Conservation (phyloP, 2,113 vertebrate species). For the Leptodactylus fuscus region DNA sequence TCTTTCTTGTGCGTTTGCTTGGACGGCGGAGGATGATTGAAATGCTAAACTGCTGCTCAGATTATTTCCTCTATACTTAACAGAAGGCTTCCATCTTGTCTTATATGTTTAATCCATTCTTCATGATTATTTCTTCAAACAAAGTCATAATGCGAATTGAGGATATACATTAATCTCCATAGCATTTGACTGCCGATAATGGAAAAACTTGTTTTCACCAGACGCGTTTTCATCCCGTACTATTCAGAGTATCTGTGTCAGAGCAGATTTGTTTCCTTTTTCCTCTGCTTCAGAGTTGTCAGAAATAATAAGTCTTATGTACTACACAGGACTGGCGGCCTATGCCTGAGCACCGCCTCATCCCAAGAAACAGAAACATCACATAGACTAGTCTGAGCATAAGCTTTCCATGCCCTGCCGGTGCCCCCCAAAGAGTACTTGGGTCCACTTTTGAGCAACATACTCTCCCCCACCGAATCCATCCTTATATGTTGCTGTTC, state of each 20-base stretch:
- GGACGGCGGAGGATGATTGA: neutral
- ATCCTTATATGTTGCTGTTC: too few relatives aligned
- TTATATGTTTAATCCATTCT: conserved; percentile 1
- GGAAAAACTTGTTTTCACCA: neutral
- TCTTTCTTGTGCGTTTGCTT: neutral
- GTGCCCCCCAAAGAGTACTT: too few relatives aligned
- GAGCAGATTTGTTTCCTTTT: neutral
- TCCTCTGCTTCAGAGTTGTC: neutral
- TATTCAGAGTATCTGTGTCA: neutral
- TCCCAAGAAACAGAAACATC: too few relatives aligned
- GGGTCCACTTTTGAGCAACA: too few relatives aligned
- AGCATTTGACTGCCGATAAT: neutral
- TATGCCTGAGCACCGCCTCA: too few relatives aligned
- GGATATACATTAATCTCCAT: neutral
- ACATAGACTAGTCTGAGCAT: too few relatives aligned
- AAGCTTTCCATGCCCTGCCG: too few relatives aligned
- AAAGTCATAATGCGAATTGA: neutral
- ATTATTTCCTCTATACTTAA: neutral
- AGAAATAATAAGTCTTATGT: neutral
- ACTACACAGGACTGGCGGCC: too few relatives aligned
- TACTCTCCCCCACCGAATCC: too few relatives aligned
- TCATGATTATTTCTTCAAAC: conserved; percentile 6
- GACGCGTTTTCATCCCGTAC: neutral
- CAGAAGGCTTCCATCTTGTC: neutral
- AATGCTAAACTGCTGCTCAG: neutral